A percentile compares a stretch with the other conserved stretches of the same genome.
phyloP scores from a whole-genome alignment of 1,140 invertebrate genomes.

The Meloidogyne exigua region DNA sequence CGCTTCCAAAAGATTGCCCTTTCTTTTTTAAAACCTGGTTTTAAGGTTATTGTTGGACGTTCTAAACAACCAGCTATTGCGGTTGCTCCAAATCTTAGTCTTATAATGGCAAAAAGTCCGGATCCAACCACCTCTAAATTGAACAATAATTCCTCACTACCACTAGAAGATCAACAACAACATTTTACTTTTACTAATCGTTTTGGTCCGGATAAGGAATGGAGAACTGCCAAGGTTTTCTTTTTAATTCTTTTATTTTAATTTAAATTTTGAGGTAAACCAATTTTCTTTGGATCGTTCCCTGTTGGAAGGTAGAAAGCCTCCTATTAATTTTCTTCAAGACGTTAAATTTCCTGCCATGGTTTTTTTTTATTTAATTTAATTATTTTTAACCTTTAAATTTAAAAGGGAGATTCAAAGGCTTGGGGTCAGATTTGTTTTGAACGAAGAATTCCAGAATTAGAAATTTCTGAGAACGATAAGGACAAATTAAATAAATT shows the following conservation, averaged over 20 bases:
- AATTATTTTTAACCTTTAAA: not conserved
- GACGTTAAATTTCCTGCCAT: conserved; percentile 12
- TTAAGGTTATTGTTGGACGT: conserved; percentile 28
- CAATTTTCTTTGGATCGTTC: conserved; percentile 31
- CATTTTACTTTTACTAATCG: not conserved
- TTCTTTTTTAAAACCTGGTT: too few species aligned
- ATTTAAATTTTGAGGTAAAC: conserved; percentile 29
- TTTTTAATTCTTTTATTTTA: not conserved
- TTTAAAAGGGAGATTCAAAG: conserved; percentile 22
- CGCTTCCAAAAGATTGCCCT: too few species aligned
- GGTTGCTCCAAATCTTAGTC: conserved; percentile 23
- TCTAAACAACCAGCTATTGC: conserved; percentile 22
- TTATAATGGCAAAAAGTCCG: not conserved
- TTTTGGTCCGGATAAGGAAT: conserved; percentile 35
- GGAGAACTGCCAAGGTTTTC: conserved; percentile 29
- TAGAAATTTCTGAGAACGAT: conserved; percentile 23
- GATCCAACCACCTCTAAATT: not conserved
- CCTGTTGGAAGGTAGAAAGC: conserved; percentile 2
- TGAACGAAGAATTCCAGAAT: conserved; percentile 9
- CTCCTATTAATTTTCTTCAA: conserved; percentile 3
- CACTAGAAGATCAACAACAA: conserved; percentile 12
- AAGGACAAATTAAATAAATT: conserved; percentile 5
- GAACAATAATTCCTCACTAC: not conserved
- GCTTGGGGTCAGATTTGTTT: conserved; percentile 36
- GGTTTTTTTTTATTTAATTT: not conserved